Evolutionary conservation across 2,113 vertebrate species (phyloP).

Genomic region (Hemichromis elongatus): DNA sequence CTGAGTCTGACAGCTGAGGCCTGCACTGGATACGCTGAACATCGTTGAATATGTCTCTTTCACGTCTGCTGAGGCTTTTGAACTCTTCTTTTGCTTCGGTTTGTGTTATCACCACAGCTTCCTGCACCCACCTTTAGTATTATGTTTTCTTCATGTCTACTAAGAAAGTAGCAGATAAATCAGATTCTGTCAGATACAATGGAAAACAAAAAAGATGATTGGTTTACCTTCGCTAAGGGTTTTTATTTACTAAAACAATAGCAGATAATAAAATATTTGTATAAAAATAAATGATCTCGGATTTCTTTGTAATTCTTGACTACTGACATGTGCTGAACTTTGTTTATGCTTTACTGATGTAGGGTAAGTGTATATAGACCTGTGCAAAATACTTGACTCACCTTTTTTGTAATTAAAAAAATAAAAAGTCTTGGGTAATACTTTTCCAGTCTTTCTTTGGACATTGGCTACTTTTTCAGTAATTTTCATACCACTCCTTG

Average conservation of each 20-base stretch:
- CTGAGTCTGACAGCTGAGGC: constrained; percentile 51
- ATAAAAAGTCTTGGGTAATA: too few species aligned
- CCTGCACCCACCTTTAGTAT: neutral
- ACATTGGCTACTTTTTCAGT: too few species aligned
- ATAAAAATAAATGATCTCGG: neutral
- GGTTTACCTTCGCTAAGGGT: neutral
- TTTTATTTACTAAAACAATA: neutral
- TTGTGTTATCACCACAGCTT: neutral
- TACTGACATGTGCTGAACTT: neutral
- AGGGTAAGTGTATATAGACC: too few species aligned
- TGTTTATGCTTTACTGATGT: neutral
- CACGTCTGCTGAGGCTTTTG: neutral
- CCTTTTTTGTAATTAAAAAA: too few species aligned
- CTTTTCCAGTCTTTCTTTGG: too few species aligned
- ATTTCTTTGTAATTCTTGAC: neutral
- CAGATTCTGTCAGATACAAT: neutral
- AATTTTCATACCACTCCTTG: too few species aligned
- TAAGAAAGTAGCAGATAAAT: neutral
- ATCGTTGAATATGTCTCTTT: neutral
- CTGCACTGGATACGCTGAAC: neutral
- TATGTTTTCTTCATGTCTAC: neutral
- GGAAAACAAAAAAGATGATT: neutral
- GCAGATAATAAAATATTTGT: neutral
- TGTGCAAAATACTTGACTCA: too few species aligned
- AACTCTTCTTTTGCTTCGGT: neutral